Percentiles rank a stretch among this genome's conserved stretches.
Conservation (phyloP, 2,888 invertebrate genomes). For the Phyto melanocephala region DNA sequence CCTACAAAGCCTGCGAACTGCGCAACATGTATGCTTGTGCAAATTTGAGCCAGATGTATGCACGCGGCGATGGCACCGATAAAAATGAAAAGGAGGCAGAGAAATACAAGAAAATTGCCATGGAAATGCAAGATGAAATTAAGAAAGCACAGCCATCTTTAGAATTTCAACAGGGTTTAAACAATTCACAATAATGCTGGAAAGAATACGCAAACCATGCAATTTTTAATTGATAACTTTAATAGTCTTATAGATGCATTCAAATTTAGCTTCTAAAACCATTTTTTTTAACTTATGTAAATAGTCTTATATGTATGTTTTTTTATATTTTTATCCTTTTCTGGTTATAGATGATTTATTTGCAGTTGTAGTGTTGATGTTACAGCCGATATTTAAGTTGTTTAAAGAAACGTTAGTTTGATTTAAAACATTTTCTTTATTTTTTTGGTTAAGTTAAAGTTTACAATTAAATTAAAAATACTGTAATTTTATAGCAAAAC, state of each 20-base stretch:
- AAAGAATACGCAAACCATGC: not conserved
- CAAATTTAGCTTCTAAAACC: not conserved
- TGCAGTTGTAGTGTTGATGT: not conserved
- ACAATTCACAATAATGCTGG: constrained; percentile 57
- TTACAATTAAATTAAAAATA: constrained; percentile 3
- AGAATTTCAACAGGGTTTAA: constrained; percentile 81
- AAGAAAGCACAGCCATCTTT: constrained; percentile 80
- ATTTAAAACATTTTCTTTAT: not conserved
- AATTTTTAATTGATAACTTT: too few relatives aligned
- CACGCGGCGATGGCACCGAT: constrained; percentile 89
- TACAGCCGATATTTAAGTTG: not conserved
- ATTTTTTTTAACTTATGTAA: not conserved
- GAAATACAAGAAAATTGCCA: constrained; percentile 85
- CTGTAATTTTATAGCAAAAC: not conserved
- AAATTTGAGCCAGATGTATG: constrained; percentile 93
- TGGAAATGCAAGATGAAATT: constrained; percentile 85
- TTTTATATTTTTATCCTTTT: not conserved
- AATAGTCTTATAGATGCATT: too few relatives aligned
- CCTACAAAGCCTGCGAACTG: constrained; percentile 89
- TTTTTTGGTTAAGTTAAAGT: constrained; percentile 35
- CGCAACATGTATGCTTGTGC: constrained; percentile 93
- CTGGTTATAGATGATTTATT: not conserved
- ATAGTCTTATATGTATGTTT: constrained; percentile 12
- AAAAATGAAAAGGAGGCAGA: constrained; percentile 86
- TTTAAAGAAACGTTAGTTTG: constrained; percentile 7